phyloP scores from a whole-genome alignment of 2,888 invertebrate species.

The Chrysolina americana region DNA sequence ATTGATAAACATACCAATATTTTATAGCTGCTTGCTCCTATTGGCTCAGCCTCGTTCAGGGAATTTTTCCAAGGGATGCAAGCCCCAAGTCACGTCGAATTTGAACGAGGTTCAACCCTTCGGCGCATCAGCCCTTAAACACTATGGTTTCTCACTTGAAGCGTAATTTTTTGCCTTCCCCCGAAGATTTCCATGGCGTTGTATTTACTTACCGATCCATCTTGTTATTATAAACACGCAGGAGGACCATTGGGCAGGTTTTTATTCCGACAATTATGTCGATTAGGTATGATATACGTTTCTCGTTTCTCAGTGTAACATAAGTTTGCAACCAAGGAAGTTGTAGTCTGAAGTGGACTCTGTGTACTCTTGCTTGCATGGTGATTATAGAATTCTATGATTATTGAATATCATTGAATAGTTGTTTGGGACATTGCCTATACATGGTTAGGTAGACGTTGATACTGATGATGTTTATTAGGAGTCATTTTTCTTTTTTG shows the following conservation, averaged over 20 bases:
- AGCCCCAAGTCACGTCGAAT: neutral
- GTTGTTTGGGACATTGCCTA: too few relatives aligned
- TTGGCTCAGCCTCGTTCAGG: neutral
- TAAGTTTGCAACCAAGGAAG: too few relatives aligned
- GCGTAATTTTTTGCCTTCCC: slow-evolving; percentile 70
- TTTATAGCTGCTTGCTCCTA: neutral
- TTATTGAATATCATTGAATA: too few relatives aligned
- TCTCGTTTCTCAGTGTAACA: slow-evolving; percentile 13
- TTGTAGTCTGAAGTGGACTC: too few relatives aligned
- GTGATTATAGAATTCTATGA: too few relatives aligned
- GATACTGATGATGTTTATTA: too few relatives aligned
- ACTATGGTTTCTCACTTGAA: slow-evolving; percentile 60
- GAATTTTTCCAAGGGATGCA: neutral
- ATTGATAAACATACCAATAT: slow-evolving; percentile 6
- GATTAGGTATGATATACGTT: neutral
- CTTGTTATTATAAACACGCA: slow-evolving; percentile 21
- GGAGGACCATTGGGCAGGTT: neutral
- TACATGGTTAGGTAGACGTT: too few relatives aligned
- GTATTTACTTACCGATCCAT: slow-evolving; percentile 44
- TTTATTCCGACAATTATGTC: neutral
- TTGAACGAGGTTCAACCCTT: neutral
- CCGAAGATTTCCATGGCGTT: slow-evolving; percentile 60
- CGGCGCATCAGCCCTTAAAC: slow-evolving; percentile 45
- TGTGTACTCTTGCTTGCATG: too few relatives aligned
- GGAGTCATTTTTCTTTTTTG: too few relatives aligned